Base-by-base conservation (phyloP, 2,113 vertebrate genomes). In the Rhipidura dahli region DNA sequence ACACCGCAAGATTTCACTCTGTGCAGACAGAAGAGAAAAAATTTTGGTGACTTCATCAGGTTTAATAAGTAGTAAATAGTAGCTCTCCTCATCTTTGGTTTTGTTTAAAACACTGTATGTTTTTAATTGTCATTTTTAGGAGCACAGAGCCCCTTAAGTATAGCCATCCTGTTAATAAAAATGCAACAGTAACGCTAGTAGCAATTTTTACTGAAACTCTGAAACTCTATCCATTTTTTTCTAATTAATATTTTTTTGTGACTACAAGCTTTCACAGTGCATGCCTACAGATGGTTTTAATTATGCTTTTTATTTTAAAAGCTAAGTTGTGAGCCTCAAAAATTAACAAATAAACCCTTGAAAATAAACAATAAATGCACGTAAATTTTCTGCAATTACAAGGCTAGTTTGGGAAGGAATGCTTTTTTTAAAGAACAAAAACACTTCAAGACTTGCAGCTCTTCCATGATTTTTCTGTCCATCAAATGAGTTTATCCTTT, bases 261-360 rank as follows among this genome's bases (percentile, higher is more conserved):
- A 66, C 39, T 47, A 60, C 54, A 49, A 96, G 64, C 20, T 87
- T 94, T 89, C 72, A 64, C 23, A 63, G 49, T 84, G 64, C 57
- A 44, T 71, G 33, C 57, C 87, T 93, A 63, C 72, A 95, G 76
- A 65, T 92, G 27, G 45, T 45, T 94, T 90, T 84, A 91, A 90
- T 49, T 56, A 71, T 17, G 6, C 5, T 63, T 93, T 93, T 90
- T 82, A 80, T 87, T 95, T 90, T 92, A 94, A 93, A 65, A 84
- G 57, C 27, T 89, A 65, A 71, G 59, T 35, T 84, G 50, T 26
- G 16, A 90, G 27, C 45, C 85, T 93, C 84, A 86, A 94, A 88
- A 96, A 70, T 45, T 87, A 65, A n/a, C 35, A 80, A 60, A 31
- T 83, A 73, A 91, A 51, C 22, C 40, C 64, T 64, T 5, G 47